Evolutionary conservation across 2,113 vertebrate genomes (phyloP).

Genomic region (Urocitellus parryii): DNA sequence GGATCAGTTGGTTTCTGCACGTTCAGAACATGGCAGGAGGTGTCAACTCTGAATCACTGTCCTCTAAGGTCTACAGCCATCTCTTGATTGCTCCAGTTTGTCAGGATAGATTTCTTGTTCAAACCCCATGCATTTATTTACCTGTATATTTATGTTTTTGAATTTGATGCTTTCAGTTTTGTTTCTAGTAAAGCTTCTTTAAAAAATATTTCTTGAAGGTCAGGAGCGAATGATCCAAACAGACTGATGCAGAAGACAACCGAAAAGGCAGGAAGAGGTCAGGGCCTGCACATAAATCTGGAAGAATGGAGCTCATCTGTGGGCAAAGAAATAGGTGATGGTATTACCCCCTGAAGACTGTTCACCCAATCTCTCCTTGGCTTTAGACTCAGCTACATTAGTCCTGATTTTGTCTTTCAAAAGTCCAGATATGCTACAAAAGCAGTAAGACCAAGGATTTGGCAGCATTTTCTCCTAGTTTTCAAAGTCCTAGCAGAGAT

Average conservation of each 20-base stretch:
- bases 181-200: neutral
- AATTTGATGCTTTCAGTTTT: neutral
- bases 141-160: conserved; percentile 1
- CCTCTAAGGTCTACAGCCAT: neutral
- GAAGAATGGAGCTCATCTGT: neutral
- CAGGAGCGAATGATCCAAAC: neutral
- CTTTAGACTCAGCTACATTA: neutral
- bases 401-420: neutral
- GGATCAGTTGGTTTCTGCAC: neutral
- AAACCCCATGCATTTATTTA: neutral
- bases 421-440: neutral
- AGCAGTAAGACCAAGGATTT: neutral
- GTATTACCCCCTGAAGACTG: neutral
- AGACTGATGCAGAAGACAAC: neutral
- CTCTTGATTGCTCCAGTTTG: neutral
- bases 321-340: neutral
- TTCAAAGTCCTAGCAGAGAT: neutral
- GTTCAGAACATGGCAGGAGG: neutral
- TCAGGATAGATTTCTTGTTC: neutral
- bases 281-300: neutral
- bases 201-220: neutral
- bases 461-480: neutral
- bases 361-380: neutral
- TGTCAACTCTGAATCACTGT: fast-evolving
- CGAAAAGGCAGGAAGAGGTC: neutral